Percentiles rank a stretch among this genome's conserved stretches.
Conservation (phyloP, 2,113 vertebrate species). For the Pontoporia blainvillei region DNA sequence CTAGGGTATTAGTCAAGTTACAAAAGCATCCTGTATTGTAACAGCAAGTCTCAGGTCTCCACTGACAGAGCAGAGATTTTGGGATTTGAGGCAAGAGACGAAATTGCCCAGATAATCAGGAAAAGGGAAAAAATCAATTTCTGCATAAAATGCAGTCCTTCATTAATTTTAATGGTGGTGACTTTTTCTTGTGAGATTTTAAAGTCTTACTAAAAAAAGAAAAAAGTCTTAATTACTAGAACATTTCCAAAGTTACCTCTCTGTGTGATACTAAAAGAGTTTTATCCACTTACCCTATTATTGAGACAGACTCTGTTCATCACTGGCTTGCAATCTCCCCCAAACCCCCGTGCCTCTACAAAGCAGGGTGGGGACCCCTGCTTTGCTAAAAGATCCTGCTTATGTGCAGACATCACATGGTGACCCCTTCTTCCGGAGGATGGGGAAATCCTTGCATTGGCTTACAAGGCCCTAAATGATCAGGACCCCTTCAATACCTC, state of each 20-base stretch:
- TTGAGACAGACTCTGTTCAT: neutral
- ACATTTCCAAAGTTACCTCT: neutral
- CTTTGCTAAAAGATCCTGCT: neutral
- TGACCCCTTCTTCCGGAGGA: neutral
- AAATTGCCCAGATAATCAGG: neutral
- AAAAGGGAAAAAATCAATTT: neutral
- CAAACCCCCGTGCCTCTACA: neutral
- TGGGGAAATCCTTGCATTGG: neutral
- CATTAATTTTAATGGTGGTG: neutral
- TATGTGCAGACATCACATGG: neutral
- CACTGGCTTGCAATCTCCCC: neutral
- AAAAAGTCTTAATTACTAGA: neutral
- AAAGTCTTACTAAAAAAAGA: neutral
- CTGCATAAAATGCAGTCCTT: neutral
- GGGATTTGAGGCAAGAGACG: neutral
- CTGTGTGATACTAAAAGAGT: neutral
- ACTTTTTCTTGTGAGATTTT: neutral
- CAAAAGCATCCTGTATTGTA: neutral
- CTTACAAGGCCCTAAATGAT: neutral
- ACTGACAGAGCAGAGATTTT: neutral
- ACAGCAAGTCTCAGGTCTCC: neutral
- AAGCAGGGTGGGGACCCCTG: neutral
- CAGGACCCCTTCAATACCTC: neutral
- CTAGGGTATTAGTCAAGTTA: neutral
- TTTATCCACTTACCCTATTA: neutral